Evolutionary conservation across 2,888 invertebrate genomes (phyloP).

Genomic region (Agrotis clavis): DNA sequence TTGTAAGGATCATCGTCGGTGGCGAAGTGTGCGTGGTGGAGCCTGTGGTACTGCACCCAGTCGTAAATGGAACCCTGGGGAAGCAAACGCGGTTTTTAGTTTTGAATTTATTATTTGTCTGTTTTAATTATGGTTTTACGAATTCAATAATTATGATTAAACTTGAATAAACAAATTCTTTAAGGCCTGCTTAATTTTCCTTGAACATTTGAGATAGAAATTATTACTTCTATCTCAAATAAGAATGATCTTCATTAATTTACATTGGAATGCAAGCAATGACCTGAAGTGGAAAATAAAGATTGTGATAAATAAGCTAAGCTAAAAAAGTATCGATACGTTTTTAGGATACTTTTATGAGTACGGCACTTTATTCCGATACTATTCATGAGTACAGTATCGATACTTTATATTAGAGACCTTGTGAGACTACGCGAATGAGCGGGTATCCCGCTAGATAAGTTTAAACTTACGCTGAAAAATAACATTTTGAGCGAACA

Average conservation of each 20-base stretch:
- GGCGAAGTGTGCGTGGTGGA: slow-evolving; percentile 95
- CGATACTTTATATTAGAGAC: no score
- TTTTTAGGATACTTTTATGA: no score
- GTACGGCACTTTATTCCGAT: no score
- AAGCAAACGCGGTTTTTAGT: background rate
- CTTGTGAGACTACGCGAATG: no score
- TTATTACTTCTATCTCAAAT: background rate
- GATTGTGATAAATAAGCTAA: no score
- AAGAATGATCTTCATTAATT: background rate
- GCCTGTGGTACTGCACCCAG: slow-evolving; percentile 95
- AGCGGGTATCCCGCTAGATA: no score
- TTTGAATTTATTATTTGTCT: background rate
- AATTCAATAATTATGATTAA: background rate
- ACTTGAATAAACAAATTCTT: background rate
- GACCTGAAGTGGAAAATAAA: slow-evolving; percentile 18
- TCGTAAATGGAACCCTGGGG: slow-evolving; percentile 95
- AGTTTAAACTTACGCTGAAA: no score
- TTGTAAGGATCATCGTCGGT: slow-evolving; percentile 96
- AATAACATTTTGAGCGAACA: no score
- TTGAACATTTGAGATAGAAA: background rate
- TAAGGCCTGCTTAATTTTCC: background rate
- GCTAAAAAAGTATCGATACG: no score
- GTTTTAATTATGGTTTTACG: no score
- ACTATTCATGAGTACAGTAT: no score
- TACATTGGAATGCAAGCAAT: slow-evolving; percentile 6